Base-by-base conservation (phyloP, 2,888 invertebrate genomes). In the Andrena fulva region DNA sequence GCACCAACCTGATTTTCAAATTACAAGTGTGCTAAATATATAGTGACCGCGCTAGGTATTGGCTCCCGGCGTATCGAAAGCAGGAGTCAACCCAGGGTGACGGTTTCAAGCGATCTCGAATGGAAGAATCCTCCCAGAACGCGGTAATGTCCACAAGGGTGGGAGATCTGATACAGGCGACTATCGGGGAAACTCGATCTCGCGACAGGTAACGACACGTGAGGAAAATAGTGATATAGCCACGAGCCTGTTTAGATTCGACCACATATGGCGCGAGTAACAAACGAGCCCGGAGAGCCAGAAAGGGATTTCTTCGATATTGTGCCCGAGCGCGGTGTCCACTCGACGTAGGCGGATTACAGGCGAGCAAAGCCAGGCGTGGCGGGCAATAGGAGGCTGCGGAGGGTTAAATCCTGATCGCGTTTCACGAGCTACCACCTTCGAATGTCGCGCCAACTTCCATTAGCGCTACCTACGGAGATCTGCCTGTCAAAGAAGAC, bases 381-480 rank as follows among this genome's bases (percentile, higher is more conserved):
- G 31, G 10, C 12, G 35, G 60, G 63, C 69, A 48, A 24, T 68
- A 31, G 69, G 80, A 70, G 68, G 64, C 48, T 42, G 62, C 74
- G 29, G 76, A 63, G 70, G 75, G 82, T 84, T 82, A 89, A 91
- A 89, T 90, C 91, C 90, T 90, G 92, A 93, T 93, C 93, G 93
- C 89, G 91, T 93, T 93, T 93, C 92, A 93, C 93, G 93, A 91
- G 89, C 93, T 93, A 88, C 91, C 93, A 93, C 93, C 93, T 93
- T 85, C 90, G 89, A 93, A 93, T 93, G 90, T 85, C 84, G 77
- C 86, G 87, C 78, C 85, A 84, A 89, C 85, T 90, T 92, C 91
- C 91, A 92, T 92, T 92, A 92, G 91, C 88, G 91, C 88, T 89
- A 85, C 87, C 87, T 85, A 84, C 89, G 85, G 68, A 88, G 82